Base-by-base conservation (phyloP, 1,140 invertebrate species). In the Nilaparvata lugens region DNA sequence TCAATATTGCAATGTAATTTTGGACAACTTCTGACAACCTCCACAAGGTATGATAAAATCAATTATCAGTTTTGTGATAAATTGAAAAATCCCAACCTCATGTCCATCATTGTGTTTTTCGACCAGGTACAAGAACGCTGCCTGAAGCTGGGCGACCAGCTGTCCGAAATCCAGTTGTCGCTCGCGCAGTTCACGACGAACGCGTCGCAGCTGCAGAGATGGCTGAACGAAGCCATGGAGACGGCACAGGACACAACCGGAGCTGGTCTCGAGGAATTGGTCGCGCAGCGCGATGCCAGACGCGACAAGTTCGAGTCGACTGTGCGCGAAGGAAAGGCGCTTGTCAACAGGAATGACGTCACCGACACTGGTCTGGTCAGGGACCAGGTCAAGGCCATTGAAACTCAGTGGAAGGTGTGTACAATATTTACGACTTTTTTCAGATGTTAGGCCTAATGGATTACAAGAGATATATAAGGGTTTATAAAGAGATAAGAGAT, bases 301-400 rank as follows among this genome's bases (percentile, higher is more conserved):
- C 73, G 76, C 4, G 72, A 75, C 42, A 76, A 78, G 19, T 84
- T 93, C 56, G 91, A 95, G 65, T 84, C 89, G 62, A 82, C 91
- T 54, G 79, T 95, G 21, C 77, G 81, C 4, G 83, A 83, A 58
- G 94, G 93, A 24, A 93, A 89, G 71, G 83, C 84, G 60, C 78
- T 97, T 11, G 81, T 95, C n/a, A 76, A 83, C 5, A 90, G 93
- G 74, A 90, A 92, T 60, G 91, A 95, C 71, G 86, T 94, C 2
- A 94, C 91, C 0, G 93, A 97, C 67, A 88, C 88, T 0, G 83
- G 83, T 19, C 80, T 81, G 2, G 80, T 95, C n/a, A 83, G 92
- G 51, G 93, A 96, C 69, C 85, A 86, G 62, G 85, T 94, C 65
- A 93, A 93, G 74, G 80, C 81, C 72, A 66, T 61, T 14, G 48